These are phyloP conservation scores for Amiota communis DNA, from an alignment of 2,888 invertebrate genomes.

Conservation along the genomic window DNA sequence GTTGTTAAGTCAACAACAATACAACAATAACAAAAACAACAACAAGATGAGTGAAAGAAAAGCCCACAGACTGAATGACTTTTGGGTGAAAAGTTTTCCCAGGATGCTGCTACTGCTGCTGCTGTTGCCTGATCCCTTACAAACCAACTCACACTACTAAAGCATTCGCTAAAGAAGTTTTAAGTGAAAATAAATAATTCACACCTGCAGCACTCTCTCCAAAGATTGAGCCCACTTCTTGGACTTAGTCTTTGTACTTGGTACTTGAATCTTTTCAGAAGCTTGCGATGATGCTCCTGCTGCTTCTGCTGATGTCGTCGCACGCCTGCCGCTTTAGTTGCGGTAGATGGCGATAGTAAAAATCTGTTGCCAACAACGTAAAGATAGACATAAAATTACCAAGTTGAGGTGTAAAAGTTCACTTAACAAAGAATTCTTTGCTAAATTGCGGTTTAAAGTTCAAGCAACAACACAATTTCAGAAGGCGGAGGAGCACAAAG, in stretches of 20 bases:
- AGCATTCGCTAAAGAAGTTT: constrained; percentile 52
- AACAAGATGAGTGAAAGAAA: too few relatives aligned
- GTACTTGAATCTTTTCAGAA: neutral
- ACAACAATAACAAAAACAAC: constrained; percentile 44
- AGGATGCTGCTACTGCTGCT: constrained; percentile 32
- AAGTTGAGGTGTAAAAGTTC: constrained; percentile 58
- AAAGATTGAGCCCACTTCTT: too few relatives aligned
- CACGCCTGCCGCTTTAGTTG: neutral
- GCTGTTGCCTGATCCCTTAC: constrained; percentile 1
- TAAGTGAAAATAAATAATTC: constrained; percentile 71
- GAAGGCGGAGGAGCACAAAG: neutral
- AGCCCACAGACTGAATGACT: constrained; percentile 44
- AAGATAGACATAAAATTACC: constrained; percentile 45
- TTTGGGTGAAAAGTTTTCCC: constrained; percentile 56
- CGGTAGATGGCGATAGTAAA: constrained; percentile 18
- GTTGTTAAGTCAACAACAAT: constrained; percentile 54
- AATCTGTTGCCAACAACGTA: constrained; percentile 28
- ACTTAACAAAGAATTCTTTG: constrained; percentile 47
- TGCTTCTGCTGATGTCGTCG: neutral
- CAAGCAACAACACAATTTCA: constrained; percentile 34
- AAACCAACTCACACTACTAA: constrained; percentile 4
- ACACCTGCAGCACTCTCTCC: constrained; percentile 61
- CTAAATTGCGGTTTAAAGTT: constrained; percentile 60
- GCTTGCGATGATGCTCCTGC: constrained; percentile 5
- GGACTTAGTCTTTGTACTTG: too few relatives aligned